A percentile compares a stretch with the other conserved stretches of the same genome.
phyloP scores from a whole-genome alignment of 1,140 invertebrate species.

The Drosophila elegans region DNA sequence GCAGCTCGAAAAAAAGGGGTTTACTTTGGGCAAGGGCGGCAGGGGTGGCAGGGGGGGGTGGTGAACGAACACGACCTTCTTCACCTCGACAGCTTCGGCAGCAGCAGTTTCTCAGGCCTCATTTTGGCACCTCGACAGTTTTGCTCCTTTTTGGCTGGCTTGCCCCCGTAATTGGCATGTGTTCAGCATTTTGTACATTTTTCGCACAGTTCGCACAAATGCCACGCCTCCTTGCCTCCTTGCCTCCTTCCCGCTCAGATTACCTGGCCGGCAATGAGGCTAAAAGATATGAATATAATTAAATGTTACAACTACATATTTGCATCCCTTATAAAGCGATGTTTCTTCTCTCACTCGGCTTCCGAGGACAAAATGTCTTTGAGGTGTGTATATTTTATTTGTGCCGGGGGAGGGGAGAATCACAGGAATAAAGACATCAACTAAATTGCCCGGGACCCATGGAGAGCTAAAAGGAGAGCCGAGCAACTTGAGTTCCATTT shows the following conservation, averaged over 20 bases:
- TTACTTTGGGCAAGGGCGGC: too few species aligned
- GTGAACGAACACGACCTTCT: constrained; percentile 49
- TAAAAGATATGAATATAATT: constrained; percentile 83
- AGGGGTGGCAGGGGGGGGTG: not conserved
- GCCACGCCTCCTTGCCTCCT: constrained; percentile 43
- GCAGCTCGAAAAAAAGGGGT: constrained; percentile 15
- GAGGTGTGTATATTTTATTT: constrained; percentile 62
- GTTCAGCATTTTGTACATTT: constrained; percentile 81
- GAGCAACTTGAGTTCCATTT: constrained; percentile 66
- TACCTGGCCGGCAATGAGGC: constrained; percentile 70
- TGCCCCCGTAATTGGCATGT: constrained; percentile 76
- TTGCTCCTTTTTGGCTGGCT: constrained; percentile 15
- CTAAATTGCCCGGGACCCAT: constrained; percentile 59
- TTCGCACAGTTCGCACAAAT: constrained; percentile 76
- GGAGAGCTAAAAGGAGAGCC: constrained; percentile 4
- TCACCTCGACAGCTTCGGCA: constrained; percentile 47
- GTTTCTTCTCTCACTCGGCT: constrained; percentile 26
- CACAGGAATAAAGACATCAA: constrained; percentile 67
- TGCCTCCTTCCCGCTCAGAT: constrained; percentile 54
- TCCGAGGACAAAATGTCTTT: constrained; percentile 12
- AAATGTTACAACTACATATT: constrained; percentile 83
- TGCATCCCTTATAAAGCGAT: constrained; percentile 67
- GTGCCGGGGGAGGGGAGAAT: constrained; percentile 1
- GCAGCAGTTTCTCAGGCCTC: constrained; percentile 64
- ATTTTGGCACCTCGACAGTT: constrained; percentile 78